Evolutionary conservation across 2,113 vertebrate genomes (phyloP).

Genomic region (Pogonocichla stellata): DNA sequence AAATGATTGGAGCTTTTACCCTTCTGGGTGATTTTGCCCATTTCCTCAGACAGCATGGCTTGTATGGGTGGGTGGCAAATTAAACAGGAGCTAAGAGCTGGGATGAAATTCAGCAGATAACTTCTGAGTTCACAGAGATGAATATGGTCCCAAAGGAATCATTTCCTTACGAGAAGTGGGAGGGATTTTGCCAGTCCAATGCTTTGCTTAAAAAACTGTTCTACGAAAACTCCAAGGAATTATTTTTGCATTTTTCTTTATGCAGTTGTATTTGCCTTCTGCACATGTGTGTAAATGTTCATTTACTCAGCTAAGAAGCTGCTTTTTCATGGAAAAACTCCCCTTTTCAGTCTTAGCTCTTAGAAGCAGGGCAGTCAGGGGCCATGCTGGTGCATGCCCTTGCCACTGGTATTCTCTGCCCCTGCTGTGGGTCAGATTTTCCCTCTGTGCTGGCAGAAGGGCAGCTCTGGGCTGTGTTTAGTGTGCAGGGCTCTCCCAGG

Average conservation of each 20-base stretch:
- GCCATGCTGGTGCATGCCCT: not conserved
- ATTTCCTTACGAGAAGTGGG: not conserved
- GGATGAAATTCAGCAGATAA: not conserved
- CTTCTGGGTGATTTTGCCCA: not conserved
- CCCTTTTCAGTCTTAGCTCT: not conserved
- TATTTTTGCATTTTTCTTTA: not conserved
- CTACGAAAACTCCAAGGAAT: not conserved
- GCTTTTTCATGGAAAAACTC: not conserved
- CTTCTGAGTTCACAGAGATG: not conserved
- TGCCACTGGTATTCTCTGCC: not conserved
- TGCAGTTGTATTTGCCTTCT: not conserved
- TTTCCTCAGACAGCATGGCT: not conserved
- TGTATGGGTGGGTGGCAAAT: not conserved
- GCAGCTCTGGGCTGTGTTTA: not conserved
- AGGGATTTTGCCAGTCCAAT: not conserved
- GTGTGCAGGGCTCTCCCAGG: not conserved
- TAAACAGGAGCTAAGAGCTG: not conserved
- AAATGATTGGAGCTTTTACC: not conserved
- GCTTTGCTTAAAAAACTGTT: not conserved
- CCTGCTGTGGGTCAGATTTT: not conserved
- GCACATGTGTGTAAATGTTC: not conserved
- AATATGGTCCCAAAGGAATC: not conserved
- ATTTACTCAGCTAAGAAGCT: not conserved
- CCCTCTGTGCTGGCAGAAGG: fast-evolving
- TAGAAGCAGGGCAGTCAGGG: fast-evolving